Evolutionary conservation across 2,888 invertebrate species (phyloP).

Genomic region (Cryptops parisi): DNA sequence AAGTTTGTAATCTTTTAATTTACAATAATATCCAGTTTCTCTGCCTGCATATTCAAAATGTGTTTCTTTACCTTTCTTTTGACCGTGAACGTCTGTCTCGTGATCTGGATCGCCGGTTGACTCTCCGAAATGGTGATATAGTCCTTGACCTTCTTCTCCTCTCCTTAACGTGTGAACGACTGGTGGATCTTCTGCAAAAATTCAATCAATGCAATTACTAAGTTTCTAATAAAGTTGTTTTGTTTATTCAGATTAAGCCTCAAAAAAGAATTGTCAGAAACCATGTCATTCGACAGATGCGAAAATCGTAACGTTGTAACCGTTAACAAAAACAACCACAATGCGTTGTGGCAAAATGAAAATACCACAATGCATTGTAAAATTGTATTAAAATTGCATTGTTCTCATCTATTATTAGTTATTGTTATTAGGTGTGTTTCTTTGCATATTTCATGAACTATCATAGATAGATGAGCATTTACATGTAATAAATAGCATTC

Average conservation of each 20-base stretch:
- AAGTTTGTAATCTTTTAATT: no score
- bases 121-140: not conserved
- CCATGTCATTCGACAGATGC: slow-evolving; percentile 20
- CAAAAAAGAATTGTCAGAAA: no score
- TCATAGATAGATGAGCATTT: not conserved
- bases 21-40: not conserved
- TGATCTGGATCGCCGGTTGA: slow-evolving; percentile 1
- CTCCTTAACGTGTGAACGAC: slow-evolving; percentile 44
- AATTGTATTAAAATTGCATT: no score
- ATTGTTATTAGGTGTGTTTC: no score
- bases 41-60: not conserved
- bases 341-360: no score
- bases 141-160: not conserved
- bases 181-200: slow-evolving; percentile 13
- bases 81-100: slow-evolving; percentile 3
- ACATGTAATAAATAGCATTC: no score
- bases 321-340: no score
- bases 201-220: slow-evolving; percentile 5
- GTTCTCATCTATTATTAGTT: not conserved
- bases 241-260: no score
- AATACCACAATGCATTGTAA: no score
- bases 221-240: no score
- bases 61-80: not conserved
- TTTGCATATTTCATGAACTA: no score
- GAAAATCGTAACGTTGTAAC: no score